phyloP scores from a whole-genome alignment of 2,113 vertebrate species.

The Nothocercus nigrocapillus region DNA sequence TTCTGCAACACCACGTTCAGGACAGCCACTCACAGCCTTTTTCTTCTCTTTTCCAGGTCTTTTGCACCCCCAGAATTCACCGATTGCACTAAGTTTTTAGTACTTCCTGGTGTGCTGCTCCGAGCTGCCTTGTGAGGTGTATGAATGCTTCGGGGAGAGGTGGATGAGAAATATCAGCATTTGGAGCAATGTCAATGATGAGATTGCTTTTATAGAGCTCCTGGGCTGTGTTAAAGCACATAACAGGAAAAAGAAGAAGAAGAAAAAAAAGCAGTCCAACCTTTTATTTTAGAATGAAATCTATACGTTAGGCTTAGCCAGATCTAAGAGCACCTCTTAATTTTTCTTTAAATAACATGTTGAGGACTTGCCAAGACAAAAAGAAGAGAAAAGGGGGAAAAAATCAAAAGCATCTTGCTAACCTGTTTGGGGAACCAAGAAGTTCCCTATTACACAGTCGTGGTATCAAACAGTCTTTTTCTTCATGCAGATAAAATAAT shows the following conservation, averaged over 20 bases:
- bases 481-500: conserved; percentile 54
- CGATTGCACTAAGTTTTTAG: neutral
- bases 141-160: neutral
- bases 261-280: neutral
- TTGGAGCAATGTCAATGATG: neutral
- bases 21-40: neutral
- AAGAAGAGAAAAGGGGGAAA: neutral
- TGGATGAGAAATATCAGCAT: neutral
- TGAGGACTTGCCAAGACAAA: neutral
- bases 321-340: neutral
- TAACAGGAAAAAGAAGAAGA: neutral
- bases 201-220: neutral
- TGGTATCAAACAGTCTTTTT: conserved; percentile 18
- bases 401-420: conserved; percentile 26
- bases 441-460: neutral
- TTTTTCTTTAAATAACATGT: conserved; percentile 10
- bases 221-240: neutral
- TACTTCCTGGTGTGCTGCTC: neutral
- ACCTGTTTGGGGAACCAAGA: neutral
- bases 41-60: fast-evolving
- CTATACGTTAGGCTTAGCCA: neutral
- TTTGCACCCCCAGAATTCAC: neutral
- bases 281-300: conserved; percentile 14
- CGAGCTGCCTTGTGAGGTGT: neutral
- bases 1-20: fast-evolving